Base-by-base conservation (phyloP, 2,113 vertebrate genomes). In the Sula dactylatra region DNA sequence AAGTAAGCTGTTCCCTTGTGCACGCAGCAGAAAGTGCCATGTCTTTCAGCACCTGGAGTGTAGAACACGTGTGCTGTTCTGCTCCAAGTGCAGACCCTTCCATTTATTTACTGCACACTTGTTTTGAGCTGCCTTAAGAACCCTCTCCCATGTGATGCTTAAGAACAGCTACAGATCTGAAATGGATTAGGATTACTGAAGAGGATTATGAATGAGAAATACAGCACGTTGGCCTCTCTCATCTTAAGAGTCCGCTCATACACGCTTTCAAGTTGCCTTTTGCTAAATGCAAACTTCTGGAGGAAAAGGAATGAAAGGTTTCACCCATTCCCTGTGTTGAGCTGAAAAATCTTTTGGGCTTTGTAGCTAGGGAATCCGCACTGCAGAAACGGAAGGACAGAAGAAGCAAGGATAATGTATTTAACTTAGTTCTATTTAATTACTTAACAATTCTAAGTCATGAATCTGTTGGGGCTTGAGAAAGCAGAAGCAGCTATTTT, bases 111-210 rank as follows among this genome's bases (percentile, higher is more conserved):
- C 91, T 89, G 80, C 89, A 59, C 52, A 11, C 47, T 77, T 82
- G 77, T 44, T 72, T n/a, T 54, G 59, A 92, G 70, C 70, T 82
- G 82, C 55, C 27, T 90, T 74, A 90, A 78, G 81, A 83, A 70
- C 62, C 94, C 80, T 82, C 61, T 82, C 47, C 38, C 93, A 96
- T 36, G 62, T 83, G 94, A 96, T 59, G 19, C 82, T 64, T 91
- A 97, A 95, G 92, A 95, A 91, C 86, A 56, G 67, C 88, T 76
- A 40, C 44, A 65, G 79, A 65, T 58, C 78, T 93, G 69, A 69
- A 90, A 84, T 34, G 93, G 97, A 95, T 96, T 96, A 96, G 92
- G 90, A 83, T 96, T 94, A 92, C 52, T 19, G 14, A 40, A 58
- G 69, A 56, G 86, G 92, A 94, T 96, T 92, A 97, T 13, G 45